Percentiles rank a stretch among this genome's conserved stretches.
These are phyloP conservation scores for Gavia stellata DNA, from an alignment of 2,113 vertebrate species.

Conservation along the genomic window DNA sequence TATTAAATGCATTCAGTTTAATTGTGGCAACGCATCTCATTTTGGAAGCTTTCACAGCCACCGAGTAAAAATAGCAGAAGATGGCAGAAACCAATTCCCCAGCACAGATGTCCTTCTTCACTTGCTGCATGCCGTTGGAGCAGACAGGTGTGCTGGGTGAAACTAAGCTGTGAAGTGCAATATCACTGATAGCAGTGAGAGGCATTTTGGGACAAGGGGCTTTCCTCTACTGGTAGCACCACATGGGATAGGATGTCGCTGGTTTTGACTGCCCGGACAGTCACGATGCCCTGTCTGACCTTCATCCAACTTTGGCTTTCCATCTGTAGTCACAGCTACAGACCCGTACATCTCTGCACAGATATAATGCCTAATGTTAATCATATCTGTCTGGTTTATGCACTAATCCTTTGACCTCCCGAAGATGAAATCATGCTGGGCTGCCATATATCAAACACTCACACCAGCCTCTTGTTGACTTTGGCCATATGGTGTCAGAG, in stretches of 20 bases:
- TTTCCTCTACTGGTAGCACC: background rate
- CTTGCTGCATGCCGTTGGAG: background rate
- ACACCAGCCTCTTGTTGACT: background rate
- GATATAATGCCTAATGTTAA: background rate
- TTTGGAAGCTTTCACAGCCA: conserved; percentile 46
- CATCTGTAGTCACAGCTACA: background rate
- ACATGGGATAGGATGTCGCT: background rate
- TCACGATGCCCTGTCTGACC: background rate
- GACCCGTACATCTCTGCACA: background rate
- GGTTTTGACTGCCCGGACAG: background rate
- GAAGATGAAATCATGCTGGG: background rate
- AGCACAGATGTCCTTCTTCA: conserved; percentile 41
- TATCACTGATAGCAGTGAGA: background rate
- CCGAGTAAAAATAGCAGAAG: conserved; percentile 32
- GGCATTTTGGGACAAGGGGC: background rate
- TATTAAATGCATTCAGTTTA: background rate
- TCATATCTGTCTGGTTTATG: background rate
- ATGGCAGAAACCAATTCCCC: conserved; percentile 1
- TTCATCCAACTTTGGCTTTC: background rate
- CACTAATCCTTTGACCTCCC: background rate
- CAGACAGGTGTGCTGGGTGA: background rate
- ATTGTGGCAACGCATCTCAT: background rate
- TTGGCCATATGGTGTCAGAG: background rate
- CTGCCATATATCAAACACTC: background rate
- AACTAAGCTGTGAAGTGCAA: background rate